These are phyloP conservation scores for Cervus canadensis DNA, from an alignment of 2,113 vertebrate genomes.

Conservation along the genomic window DNA sequence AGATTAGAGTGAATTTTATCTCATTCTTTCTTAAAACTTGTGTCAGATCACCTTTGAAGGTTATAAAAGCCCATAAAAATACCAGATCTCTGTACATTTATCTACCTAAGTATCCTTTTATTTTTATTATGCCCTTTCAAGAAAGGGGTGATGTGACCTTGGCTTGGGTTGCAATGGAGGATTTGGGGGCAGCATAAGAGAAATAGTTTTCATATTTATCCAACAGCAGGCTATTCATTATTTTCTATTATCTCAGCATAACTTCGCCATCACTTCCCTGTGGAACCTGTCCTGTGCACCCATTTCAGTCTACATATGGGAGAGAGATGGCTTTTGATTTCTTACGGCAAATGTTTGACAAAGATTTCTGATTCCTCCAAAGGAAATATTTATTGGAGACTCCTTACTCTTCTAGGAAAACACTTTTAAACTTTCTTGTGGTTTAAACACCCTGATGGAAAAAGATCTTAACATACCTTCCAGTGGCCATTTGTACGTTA, in stretches of 20 bases:
- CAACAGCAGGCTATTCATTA: not conserved
- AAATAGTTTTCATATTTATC: not conserved
- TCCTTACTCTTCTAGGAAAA: not conserved
- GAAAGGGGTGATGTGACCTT: not conserved
- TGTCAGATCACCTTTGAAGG: not conserved
- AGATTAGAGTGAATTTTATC: constrained; percentile 18
- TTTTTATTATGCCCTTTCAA: not conserved
- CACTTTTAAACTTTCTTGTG: not conserved
- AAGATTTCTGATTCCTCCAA: not conserved
- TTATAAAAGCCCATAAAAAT: constrained; percentile 21
- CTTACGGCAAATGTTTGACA: not conserved
- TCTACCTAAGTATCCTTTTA: not conserved
- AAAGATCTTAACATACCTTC: not conserved
- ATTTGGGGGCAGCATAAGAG: not conserved
- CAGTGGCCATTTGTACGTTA: not conserved
- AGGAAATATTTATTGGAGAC: not conserved
- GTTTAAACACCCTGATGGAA: not conserved
- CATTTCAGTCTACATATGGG: not conserved
- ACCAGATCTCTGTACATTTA: not conserved
- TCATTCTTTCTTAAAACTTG: constrained; percentile 23
- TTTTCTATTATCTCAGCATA: not conserved
- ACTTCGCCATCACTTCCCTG: not conserved
- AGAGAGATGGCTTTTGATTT: not conserved
- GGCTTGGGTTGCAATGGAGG: not conserved
- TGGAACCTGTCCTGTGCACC: not conserved